Conservation (phyloP, 1,140 invertebrate species). For the Coptotermes formosanus region DNA sequence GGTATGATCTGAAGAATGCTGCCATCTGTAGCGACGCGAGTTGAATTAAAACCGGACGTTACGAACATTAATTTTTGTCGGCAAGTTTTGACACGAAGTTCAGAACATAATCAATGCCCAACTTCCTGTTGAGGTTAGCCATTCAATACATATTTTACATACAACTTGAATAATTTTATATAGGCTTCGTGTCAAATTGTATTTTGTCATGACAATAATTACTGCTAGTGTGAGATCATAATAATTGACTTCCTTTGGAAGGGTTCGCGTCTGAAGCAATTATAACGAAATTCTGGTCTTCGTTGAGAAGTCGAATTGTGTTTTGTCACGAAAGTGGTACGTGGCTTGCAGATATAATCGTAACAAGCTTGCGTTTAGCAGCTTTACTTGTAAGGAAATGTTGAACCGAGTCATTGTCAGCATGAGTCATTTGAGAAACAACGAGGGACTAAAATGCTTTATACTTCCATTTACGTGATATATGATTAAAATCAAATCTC, state of each 20-base stretch:
- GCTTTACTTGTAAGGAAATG: too few species aligned
- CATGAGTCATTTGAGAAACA: too few species aligned
- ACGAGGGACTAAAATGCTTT: too few species aligned
- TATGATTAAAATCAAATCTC: too few species aligned
- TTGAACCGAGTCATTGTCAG: too few species aligned
- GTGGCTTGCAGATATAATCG: background rate
- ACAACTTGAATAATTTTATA: background rate
- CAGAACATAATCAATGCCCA: background rate
- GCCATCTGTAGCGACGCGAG: background rate
- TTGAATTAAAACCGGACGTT: background rate
- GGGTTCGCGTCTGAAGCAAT: background rate
- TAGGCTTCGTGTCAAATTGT: background rate
- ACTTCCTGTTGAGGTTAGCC: background rate
- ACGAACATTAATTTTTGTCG: background rate
- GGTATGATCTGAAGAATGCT: background rate
- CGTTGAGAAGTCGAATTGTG: background rate
- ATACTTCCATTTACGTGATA: too few species aligned
- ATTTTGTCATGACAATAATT: constrained; percentile 9
- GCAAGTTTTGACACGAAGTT: background rate
- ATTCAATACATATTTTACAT: background rate
- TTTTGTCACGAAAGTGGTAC: background rate
- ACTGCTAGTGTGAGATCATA: background rate
- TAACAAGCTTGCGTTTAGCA: background rate
- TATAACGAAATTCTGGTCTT: background rate
- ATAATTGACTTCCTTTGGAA: background rate